These are phyloP conservation scores for Centropyge bicolor DNA, from an alignment of 2,797 vertebrate species.

Conservation along the genomic window DNA sequence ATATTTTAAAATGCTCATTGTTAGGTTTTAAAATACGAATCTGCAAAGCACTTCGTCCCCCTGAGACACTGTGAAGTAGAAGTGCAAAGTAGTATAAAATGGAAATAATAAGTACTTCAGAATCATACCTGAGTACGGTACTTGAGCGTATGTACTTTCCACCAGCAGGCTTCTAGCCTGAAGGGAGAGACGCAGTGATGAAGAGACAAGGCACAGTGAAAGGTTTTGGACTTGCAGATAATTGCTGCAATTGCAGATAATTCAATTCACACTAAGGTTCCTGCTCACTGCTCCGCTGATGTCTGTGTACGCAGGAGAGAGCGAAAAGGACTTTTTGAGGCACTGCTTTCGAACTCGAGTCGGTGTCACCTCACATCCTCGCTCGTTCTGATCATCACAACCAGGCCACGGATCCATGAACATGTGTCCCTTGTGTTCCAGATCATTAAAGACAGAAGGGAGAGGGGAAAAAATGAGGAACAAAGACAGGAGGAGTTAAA, in stretches of 20 bases:
- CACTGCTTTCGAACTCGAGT: slow-evolving; percentile 19
- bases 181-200: slow-evolving; percentile 29
- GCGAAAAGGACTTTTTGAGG: slow-evolving; percentile 47
- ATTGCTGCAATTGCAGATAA: slow-evolving; percentile 72
- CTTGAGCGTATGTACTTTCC: slow-evolving; percentile 37
- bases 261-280: slow-evolving; percentile 66
- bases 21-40: slow-evolving; percentile 20
- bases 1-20: neutral
- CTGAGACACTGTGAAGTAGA: slow-evolving; percentile 14
- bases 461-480: slow-evolving; percentile 3
- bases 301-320: slow-evolving; percentile 41
- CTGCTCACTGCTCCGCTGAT: slow-evolving; percentile 58
- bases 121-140: slow-evolving; percentile 9
- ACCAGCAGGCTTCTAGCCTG: slow-evolving; percentile 24
- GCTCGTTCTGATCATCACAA: slow-evolving; percentile 50
- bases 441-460: slow-evolving; percentile 52
- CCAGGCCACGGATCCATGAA: slow-evolving; percentile 45
- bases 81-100: slow-evolving; percentile 13
- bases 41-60: neutral
- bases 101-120: slow-evolving; percentile 26
- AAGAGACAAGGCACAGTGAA: slow-evolving; percentile 48
- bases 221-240: slow-evolving; percentile 58
- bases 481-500: slow-evolving; percentile 35
- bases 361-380: slow-evolving; percentile 11
- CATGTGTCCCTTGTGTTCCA: slow-evolving; percentile 53